These are phyloP conservation scores for silkworm (Bombyx mori) DNA, from an alignment of 1,140 invertebrate species.

Conservation along the genomic window ASM3026992v2 NC_085111.1:6670001-6670500, in stretches of 20 bases:
- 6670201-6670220: constrained; percentile 19
- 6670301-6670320: background rate
- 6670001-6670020: background rate
- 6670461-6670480: constrained; percentile 27
- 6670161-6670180: constrained; percentile 11
- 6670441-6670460: constrained; percentile 19
- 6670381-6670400: too few relatives aligned
- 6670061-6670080: background rate
- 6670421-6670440: constrained; percentile 14
- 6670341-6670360: background rate
- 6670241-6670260: constrained; percentile 13
- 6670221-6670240: constrained; percentile 9
- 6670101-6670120: constrained; percentile 29
- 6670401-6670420: constrained; percentile 2
- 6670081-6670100: constrained; percentile 22
- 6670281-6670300: background rate
- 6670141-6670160: background rate
- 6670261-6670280: constrained; percentile 1
- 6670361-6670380: too few relatives aligned
- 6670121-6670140: constrained; percentile 23
- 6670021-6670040: background rate
- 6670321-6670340: background rate
- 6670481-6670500: constrained; percentile 49
- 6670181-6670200: constrained; percentile 7
- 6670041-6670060: background rate